These are phyloP conservation scores for Desoria tigrina DNA, from an alignment of 2,888 invertebrate genomes.

Conservation along the genomic window DNA sequence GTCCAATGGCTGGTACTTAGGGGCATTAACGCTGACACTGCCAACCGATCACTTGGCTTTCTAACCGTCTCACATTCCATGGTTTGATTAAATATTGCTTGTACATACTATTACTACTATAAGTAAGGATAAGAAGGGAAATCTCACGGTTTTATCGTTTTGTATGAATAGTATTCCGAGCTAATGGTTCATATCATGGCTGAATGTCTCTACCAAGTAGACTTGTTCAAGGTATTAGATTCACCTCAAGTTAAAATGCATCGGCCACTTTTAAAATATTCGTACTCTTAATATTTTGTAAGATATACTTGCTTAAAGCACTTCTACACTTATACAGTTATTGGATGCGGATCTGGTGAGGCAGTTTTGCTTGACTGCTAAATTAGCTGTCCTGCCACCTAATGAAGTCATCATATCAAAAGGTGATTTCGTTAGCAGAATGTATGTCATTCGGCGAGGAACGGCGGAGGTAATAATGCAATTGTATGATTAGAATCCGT, in stretches of 20 bases:
- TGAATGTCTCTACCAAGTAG: constrained; percentile 25
- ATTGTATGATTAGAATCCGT: background rate
- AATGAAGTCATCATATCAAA: constrained; percentile 22
- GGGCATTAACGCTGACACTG: constrained; percentile 27
- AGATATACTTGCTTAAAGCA: background rate
- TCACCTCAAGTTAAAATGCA: background rate
- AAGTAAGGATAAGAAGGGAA: too few relatives aligned
- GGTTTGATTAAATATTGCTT: background rate
- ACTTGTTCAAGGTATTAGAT: constrained; percentile 27
- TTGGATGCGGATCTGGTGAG: constrained; percentile 31
- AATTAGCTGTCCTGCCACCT: constrained; percentile 30
- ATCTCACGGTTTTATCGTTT: too few relatives aligned
- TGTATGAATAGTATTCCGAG: constrained; percentile 16
- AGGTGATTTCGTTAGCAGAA: constrained; percentile 28
- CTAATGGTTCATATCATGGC: constrained; percentile 33
- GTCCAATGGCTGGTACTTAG: constrained; percentile 32
- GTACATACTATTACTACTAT: too few relatives aligned
- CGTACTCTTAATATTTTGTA: background rate
- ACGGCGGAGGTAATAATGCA: constrained; percentile 27
- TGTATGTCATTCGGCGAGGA: constrained; percentile 39
- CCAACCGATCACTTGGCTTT: constrained; percentile 21
- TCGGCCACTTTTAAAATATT: background rate
- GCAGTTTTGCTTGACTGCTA: constrained; percentile 30
- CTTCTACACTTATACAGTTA: constrained; percentile 1
- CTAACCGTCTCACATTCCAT: constrained; percentile 35